Evolutionary conservation across 1,140 invertebrate genomes (phyloP).

Genomic region (Apocrypta bakeri): DNA sequence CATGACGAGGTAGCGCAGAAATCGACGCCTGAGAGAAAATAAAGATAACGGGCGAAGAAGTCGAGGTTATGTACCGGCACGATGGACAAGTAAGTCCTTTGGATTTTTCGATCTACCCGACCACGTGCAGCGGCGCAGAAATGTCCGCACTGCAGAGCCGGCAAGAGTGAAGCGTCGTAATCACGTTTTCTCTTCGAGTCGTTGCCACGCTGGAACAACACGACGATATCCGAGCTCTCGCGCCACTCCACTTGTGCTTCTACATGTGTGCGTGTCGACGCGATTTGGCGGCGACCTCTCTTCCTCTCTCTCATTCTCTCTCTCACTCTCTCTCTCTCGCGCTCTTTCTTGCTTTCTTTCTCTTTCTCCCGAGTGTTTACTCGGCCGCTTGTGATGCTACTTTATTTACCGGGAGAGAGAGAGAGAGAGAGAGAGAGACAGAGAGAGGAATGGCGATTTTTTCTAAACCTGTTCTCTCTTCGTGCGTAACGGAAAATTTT

Average conservation of each 20-base stretch:
- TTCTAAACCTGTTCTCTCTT: background rate
- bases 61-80: constrained; percentile 45
- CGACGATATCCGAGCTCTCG: background rate
- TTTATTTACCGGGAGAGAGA: background rate
- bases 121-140: background rate
- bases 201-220: constrained; percentile 15
- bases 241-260: background rate
- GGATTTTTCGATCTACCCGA: background rate
- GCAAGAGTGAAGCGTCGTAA: background rate
- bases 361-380: background rate
- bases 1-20: background rate
- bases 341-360: background rate
- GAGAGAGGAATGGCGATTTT: background rate
- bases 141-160: too few species aligned
- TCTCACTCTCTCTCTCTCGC: constrained; percentile 1
- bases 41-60: background rate
- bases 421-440: constrained; percentile 1
- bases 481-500: background rate
- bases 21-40: background rate
- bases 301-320: constrained; percentile 7
- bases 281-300: background rate
- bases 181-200: background rate
- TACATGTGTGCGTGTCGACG: background rate
- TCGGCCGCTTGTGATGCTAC: too few species aligned
- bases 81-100: constrained; percentile 47